Evolutionary conservation across 1,140 invertebrate genomes (phyloP).

Genomic region (Aphelenchoides besseyi): DNA sequence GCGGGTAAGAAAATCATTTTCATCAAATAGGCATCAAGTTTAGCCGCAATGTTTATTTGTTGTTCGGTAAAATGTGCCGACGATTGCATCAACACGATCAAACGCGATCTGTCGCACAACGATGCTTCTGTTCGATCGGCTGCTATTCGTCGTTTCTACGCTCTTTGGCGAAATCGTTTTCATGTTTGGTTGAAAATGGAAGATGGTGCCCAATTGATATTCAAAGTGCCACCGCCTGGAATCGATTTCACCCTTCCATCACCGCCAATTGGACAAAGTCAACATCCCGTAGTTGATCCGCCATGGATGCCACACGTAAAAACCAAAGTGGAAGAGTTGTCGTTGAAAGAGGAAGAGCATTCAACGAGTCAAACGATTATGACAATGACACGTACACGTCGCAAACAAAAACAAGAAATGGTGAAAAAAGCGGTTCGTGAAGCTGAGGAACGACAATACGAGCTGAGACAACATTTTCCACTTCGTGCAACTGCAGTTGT

Average conservation of each 20-base stretch:
- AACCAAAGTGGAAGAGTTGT: conserved; percentile 96
- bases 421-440: conserved; percentile 88
- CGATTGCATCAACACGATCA: conserved; percentile 81
- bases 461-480: conserved; percentile 88
- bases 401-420: conserved; percentile 96
- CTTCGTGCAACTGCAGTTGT: conserved; percentile 91
- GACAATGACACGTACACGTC: conserved; percentile 93
- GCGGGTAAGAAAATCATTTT: conserved; percentile 63
- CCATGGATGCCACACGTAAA: conserved; percentile 97
- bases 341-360: conserved; percentile 94
- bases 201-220: conserved; percentile 85
- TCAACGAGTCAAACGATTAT: conserved; percentile 85
- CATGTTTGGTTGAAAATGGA: conserved; percentile 99
- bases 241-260: conserved; percentile 98
- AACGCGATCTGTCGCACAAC: conserved; percentile 76
- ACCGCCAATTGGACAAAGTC: conserved; percentile 90
- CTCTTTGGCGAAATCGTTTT: conserved; percentile 91
- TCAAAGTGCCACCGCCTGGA: conserved; percentile 89
- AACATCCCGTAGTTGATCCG: conserved; percentile 85
- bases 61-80: conserved; percentile 82
- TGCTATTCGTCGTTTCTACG: conserved; percentile 79
- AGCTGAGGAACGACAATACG: conserved; percentile 87
- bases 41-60: conserved; percentile 85
- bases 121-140: conserved; percentile 75
- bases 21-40: conserved; percentile 66